Base-by-base conservation (phyloP, 2,797 vertebrate species). In the Onychomys leucogaster region DNA sequence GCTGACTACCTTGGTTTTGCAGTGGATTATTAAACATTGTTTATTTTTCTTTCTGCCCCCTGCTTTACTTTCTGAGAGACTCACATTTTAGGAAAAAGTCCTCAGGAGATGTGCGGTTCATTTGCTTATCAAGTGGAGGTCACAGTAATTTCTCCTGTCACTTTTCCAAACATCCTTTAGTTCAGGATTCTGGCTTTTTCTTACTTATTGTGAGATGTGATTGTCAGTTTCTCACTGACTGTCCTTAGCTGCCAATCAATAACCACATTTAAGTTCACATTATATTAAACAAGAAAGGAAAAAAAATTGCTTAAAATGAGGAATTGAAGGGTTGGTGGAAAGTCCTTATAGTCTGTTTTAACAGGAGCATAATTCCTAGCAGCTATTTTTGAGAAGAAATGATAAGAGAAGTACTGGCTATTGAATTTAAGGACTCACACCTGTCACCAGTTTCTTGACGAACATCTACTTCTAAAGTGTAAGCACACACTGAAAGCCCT, bases 401-500 rank as follows among this genome's bases (percentile, higher is more conserved):
- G 83, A 96, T 93, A 52, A 96, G 55, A 95, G 82, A 97, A 94
- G 73, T 6, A 46, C 25, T 91, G 90, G 29, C 65, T 97, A 82
- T 82, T 7, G 41, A 97, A 96, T 98, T 97, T 96, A 97, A 97
- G 57, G 81, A 34, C 11, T 91, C 23, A 25, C 37, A 88, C 1
- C 21, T 57, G 89, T 63, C 73, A 85, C 93, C 94, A 94, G 89
- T 6, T 55, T 91, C 86, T 90, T 96, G 83, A 96, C 96, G 75
- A 91, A 55, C 43, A 82, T 89, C 92, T 97, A 89, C 86, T 82
- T 97, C 97, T 96, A 96, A 98, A 92, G 37, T 25, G 23, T 89
- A 75, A 61, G 63, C 41, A n/a, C 57, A 91, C 69, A 21, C 57
- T 59, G 88, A 95, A 41, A 87, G 93, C 32, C 65, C 76, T 52